phyloP scores from a whole-genome alignment of 2,113 vertebrate genomes.

The Phrynocephalus versicolor region DNA sequence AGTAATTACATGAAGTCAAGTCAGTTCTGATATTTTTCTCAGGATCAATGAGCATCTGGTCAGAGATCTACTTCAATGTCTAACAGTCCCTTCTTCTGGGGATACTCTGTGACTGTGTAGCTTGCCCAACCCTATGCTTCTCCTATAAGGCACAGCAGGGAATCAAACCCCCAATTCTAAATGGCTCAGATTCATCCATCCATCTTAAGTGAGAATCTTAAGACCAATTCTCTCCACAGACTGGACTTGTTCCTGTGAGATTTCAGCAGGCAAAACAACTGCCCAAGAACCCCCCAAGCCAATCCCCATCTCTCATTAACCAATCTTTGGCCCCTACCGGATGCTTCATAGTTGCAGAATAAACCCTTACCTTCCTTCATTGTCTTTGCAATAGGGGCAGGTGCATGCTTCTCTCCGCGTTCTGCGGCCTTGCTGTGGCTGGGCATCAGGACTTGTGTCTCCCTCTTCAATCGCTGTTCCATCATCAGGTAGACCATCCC shows the following conservation, averaged over 20 bases:
- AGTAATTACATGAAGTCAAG: too few species aligned
- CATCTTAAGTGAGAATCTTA: background rate
- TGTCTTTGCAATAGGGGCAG: slow-evolving; percentile 97
- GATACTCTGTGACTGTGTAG: too few species aligned
- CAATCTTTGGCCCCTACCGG: too few species aligned
- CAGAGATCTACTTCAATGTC: too few species aligned
- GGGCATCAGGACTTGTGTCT: slow-evolving; percentile 81
- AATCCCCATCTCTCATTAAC: background rate
- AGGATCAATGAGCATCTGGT: too few species aligned
- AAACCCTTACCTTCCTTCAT: slow-evolving; percentile 86
- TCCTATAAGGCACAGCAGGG: too few species aligned
- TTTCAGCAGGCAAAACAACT: background rate
- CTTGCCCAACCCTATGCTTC: too few species aligned
- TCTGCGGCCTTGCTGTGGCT: slow-evolving; percentile 83
- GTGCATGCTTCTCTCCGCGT: slow-evolving; percentile 92
- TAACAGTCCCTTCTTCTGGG: too few species aligned
- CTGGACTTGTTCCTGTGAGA: background rate
- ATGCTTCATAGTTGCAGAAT: too few species aligned
- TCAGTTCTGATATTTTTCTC: too few species aligned
- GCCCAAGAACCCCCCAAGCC: background rate
- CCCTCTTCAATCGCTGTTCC: slow-evolving; percentile 82
- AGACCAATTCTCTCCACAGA: background rate
- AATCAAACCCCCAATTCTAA: too few species aligned
- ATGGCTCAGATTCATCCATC: too few species aligned
- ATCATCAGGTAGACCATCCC: slow-evolving; percentile 86